Base-by-base conservation (phyloP, 2,113 vertebrate species). In the Calidris pugnax region DNA sequence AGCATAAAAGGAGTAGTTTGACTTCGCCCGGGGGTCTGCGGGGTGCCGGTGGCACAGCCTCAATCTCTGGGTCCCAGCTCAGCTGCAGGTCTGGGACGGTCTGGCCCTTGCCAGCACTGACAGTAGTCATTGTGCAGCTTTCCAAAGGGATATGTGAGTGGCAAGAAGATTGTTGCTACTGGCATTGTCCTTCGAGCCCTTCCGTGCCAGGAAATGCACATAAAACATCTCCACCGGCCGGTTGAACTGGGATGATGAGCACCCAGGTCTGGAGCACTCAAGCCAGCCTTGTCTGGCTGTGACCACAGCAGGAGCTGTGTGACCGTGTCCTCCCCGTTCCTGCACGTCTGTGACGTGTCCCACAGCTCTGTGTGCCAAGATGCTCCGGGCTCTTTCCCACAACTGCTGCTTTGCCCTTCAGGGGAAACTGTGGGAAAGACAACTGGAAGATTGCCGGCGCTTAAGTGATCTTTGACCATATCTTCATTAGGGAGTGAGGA, bases 331-430 rank as follows among this genome's bases (percentile, higher is more conserved):
- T 90, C 81, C 50, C 30, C 10, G 2, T 53, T 80, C 64, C 89
- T 69, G 81, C 77, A 7, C 0, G 0, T 88, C 73, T 26, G 45
- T 95, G 94, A 89, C 1, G 9, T 64, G n/a, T 85, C 59, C 90
- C 1, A 0, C 48, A 60, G n/a, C 48, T 45, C 48, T 19, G 23
- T 32, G 66, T 96, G 87, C 91, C 93, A 91, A 87, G 75, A 74
- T 59, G 87, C 95, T 96, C 56, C 50, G 63, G 93, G 92, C 93
- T 93, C 71, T 96, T 96, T 96, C 95, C 94, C 95, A 97, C 94
- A 96, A 66, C 91, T 95, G 66, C 94, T 76, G 41, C 53, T 94
- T 96, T 96, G 77, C 57, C 94, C 87, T 91, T 94, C 50, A 67
- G 93, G 75, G 59, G 37, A 63, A 85, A 37, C 72, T 96, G 71